phyloP scores from a whole-genome alignment of 2,888 invertebrate genomes.

The Callosobruchus maculatus region DNA sequence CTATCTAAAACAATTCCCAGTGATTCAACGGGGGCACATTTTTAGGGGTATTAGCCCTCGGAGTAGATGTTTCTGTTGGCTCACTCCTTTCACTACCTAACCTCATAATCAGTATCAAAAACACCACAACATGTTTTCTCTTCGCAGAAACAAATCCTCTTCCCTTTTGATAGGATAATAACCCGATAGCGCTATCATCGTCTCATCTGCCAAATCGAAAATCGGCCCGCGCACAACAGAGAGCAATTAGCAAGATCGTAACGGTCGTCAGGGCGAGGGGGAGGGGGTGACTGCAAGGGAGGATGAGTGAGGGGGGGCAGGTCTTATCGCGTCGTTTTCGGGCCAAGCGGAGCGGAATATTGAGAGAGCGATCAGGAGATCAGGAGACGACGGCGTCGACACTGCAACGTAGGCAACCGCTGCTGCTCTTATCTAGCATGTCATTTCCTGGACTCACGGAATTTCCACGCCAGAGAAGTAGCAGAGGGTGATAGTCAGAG shows the following conservation, averaged over 20 bases:
- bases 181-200: neutral
- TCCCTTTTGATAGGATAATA: neutral
- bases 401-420: neutral
- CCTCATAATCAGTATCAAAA: too few relatives aligned
- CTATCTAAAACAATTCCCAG: too few relatives aligned
- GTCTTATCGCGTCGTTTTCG: neutral
- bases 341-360: neutral
- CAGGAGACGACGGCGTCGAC: neutral
- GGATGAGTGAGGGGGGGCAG: neutral
- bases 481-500: too few relatives aligned
- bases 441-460: neutral
- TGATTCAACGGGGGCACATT: too few relatives aligned
- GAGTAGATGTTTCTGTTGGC: too few relatives aligned
- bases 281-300: neutral
- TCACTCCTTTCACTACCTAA: too few relatives aligned
- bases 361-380: neutral
- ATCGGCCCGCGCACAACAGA: neutral
- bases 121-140: too few relatives aligned
- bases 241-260: neutral
- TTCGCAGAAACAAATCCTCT: too few relatives aligned
- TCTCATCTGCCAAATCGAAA: neutral
- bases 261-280: neutral
- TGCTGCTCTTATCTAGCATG: neutral
- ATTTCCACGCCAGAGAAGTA: neutral
- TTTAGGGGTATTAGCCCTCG: too few relatives aligned